Percentiles rank a stretch among this genome's conserved stretches.
Conservation (phyloP, 2,888 invertebrate genomes). For the Strigamia crassipes region DNA sequence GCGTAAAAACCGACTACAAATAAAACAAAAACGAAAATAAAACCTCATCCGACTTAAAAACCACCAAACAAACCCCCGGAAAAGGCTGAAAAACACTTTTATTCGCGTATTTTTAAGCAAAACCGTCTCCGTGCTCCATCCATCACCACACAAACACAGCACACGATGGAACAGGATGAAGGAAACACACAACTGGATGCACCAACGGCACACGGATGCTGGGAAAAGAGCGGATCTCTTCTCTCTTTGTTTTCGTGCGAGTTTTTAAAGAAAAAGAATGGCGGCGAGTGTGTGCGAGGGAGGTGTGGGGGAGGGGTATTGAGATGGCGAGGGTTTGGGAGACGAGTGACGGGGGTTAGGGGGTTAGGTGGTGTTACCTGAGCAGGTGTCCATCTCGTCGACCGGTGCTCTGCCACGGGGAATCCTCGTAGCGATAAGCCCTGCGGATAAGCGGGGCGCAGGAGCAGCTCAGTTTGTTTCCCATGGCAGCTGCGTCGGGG, state of each 20-base stretch:
- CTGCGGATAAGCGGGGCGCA: constrained; percentile 96
- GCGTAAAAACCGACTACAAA: background rate
- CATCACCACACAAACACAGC: too few relatives aligned
- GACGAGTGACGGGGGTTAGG: background rate
- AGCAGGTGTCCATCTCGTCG: constrained; percentile 84
- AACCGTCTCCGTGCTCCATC: too few relatives aligned
- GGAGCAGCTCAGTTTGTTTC: constrained; percentile 96
- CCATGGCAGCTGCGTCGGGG: constrained; percentile 67
- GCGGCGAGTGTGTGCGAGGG: background rate
- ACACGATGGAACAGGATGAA: too few relatives aligned
- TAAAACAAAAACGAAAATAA: background rate
- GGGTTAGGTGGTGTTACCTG: constrained; percentile 66
- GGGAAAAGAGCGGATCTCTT: background rate
- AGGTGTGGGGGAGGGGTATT: background rate
- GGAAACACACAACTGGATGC: too few relatives aligned
- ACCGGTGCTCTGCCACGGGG: constrained; percentile 89
- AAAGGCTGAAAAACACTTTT: too few relatives aligned
- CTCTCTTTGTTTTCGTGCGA: too few relatives aligned
- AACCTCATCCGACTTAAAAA: too few relatives aligned
- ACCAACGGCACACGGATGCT: background rate
- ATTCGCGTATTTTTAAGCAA: too few relatives aligned
- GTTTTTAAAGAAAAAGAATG: too few relatives aligned
- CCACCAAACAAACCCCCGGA: too few relatives aligned
- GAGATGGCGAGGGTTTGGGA: background rate
- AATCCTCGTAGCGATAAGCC: constrained; percentile 92